Evolutionary conservation across 1,140 invertebrate genomes (phyloP).

Genomic region (Diploscapter pachys): DNA sequence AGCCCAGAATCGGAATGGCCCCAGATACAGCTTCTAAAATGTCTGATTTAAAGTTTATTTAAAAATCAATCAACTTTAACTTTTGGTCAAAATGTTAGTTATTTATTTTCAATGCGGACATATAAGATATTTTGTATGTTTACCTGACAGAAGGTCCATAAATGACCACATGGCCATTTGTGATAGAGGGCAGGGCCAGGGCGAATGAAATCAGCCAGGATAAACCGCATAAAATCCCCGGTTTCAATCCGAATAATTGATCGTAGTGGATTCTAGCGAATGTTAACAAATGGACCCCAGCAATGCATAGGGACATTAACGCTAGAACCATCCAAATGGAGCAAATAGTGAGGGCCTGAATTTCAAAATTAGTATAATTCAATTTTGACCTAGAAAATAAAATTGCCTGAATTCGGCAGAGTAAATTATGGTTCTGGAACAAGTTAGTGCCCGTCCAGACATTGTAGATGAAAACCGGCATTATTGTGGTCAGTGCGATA

Average conservation of each 20-base stretch:
- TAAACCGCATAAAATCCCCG: conserved; percentile 46
- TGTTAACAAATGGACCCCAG: conserved; percentile 57
- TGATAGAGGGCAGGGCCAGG: conserved; percentile 51
- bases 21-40: conserved; percentile 38
- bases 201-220: conserved; percentile 57
- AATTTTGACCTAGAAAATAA: neutral
- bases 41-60: neutral
- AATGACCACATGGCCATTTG: conserved; percentile 56
- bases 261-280: conserved; percentile 59
- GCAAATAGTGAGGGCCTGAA: conserved; percentile 57
- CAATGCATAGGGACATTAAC: conserved; percentile 57
- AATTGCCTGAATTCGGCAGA: conserved; percentile 54
- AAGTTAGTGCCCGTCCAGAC: conserved; percentile 52
- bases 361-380: neutral
- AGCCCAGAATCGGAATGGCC: conserved; percentile 50
- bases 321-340: conserved; percentile 54
- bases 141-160: conserved; percentile 41
- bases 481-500: conserved; percentile 43
- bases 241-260: conserved; percentile 53
- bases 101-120: no score
- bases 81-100: no score
- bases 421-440: conserved; percentile 48
- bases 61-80: no score
- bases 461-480: conserved; percentile 54
- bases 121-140: neutral